Percentiles rank a stretch among this genome's conserved stretches.
phyloP scores from a whole-genome alignment of 2,888 invertebrate species.

The Chirona hameri region DNA sequence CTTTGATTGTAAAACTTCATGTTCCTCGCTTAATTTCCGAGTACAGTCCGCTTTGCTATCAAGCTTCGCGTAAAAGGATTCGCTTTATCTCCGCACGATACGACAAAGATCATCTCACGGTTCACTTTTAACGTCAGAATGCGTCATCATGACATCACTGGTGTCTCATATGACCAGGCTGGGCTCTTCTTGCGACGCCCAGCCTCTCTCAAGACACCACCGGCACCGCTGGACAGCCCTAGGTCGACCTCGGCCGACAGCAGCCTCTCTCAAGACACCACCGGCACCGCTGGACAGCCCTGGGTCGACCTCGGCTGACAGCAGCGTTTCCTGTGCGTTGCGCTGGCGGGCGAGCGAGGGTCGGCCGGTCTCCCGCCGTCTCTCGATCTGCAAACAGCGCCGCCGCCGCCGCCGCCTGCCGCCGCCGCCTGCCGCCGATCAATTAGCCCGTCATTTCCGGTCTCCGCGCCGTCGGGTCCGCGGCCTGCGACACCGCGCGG shows the following conservation, averaged over 20 bases:
- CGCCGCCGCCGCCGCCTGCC: not conserved
- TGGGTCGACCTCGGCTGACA: not conserved
- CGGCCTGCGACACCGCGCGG: not conserved
- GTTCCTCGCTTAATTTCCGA: too few relatives aligned
- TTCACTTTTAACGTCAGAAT: too few relatives aligned
- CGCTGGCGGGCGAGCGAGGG: not conserved
- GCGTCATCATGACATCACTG: too few relatives aligned
- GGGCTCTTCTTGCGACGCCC: too few relatives aligned
- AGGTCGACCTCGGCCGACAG: not conserved
- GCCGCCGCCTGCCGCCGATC: not conserved
- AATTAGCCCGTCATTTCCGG: constrained; percentile 4
- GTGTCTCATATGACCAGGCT: too few relatives aligned
- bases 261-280: too few relatives aligned
- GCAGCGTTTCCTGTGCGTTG: not conserved
- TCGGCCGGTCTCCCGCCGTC: not conserved
- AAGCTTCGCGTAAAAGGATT: too few relatives aligned
- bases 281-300: not conserved
- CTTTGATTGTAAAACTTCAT: too few relatives aligned
- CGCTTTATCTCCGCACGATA: too few relatives aligned
- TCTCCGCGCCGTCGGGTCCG: not conserved
- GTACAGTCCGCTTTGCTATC: too few relatives aligned
- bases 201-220: too few relatives aligned
- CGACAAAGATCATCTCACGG: too few relatives aligned
- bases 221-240: not conserved
- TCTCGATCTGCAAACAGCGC: not conserved